Evolutionary conservation across 2,888 invertebrate genomes (phyloP).

Genomic region (Tetropium fuscum): DNA sequence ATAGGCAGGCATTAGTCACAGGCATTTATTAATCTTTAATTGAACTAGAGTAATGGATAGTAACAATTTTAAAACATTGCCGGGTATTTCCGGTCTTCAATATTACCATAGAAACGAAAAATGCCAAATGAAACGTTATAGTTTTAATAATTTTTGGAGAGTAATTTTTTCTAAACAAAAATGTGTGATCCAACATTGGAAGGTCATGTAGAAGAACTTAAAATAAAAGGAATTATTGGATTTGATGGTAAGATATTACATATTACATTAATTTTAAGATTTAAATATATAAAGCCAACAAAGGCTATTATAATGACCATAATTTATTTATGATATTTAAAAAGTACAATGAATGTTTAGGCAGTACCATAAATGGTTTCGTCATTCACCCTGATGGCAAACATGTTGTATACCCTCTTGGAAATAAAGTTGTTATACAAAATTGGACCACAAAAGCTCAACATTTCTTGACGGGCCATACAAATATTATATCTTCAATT

Average conservation of each 20-base stretch:
- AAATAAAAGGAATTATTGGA: slow-evolving; percentile 80
- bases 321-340: too few relatives aligned
- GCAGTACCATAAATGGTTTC: slow-evolving; percentile 69
- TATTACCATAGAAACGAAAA: slow-evolving; percentile 1
- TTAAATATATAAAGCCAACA: too few relatives aligned
- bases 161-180: not conserved
- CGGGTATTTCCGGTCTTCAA: not conserved
- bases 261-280: too few relatives aligned
- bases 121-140: not conserved
- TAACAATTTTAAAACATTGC: not conserved
- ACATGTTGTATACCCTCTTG: slow-evolving; percentile 82
- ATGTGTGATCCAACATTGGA: slow-evolving; percentile 41
- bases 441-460: slow-evolving; percentile 78
- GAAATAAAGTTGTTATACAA: slow-evolving; percentile 81
- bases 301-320: too few relatives aligned
- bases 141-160: slow-evolving; percentile 16
- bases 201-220: slow-evolving; percentile 72
- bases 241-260: slow-evolving; percentile 81
- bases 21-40: too few relatives aligned
- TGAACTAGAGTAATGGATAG: not conserved
- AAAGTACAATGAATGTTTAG: slow-evolving; percentile 54
- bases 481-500: slow-evolving; percentile 82
- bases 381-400: slow-evolving; percentile 79
- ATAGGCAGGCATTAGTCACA: too few relatives aligned
- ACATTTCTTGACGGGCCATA: slow-evolving; percentile 82